These are phyloP conservation scores for Scytalopus superciliaris DNA, from an alignment of 2,113 vertebrate species.

Conservation along the genomic window DNA sequence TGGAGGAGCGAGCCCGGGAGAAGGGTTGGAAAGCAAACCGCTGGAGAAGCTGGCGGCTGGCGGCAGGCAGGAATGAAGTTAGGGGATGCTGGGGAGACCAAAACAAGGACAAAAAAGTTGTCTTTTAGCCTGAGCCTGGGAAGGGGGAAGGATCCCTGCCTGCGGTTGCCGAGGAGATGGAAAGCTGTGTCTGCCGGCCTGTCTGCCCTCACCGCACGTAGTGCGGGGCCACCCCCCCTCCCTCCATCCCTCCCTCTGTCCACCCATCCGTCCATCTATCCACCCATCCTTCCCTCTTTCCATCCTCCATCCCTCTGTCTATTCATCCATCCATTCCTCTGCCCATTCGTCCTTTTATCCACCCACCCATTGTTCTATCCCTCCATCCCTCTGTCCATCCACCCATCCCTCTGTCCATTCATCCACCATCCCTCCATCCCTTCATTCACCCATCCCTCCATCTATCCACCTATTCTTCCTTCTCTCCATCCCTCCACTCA, in stretches of 20 bases:
- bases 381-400: too few relatives aligned
- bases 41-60: neutral
- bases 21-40: neutral
- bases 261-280: neutral
- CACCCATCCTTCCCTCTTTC: neutral
- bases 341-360: too few relatives aligned
- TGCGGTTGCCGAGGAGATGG: conserved; percentile 70
- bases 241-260: neutral
- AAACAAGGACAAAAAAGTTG: neutral
- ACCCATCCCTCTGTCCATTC: too few relatives aligned
- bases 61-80: neutral
- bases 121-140: conserved; percentile 41
- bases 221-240: neutral
- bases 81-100: neutral
- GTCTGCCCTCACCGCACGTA: conserved; percentile 25
- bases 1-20: rapidly evolving
- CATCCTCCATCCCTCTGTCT: too few relatives aligned
- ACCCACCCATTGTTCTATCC: too few relatives aligned
- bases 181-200: conserved; percentile 53
- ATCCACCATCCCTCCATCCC: too few relatives aligned
- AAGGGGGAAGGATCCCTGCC: conserved; percentile 11
- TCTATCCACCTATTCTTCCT: too few relatives aligned
- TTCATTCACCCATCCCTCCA: neutral
- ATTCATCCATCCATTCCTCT: too few relatives aligned
- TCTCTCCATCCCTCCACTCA: too few relatives aligned